Base-by-base conservation (phyloP, 1,140 invertebrate genomes). In the Ctenoplectra terminalis region DNA sequence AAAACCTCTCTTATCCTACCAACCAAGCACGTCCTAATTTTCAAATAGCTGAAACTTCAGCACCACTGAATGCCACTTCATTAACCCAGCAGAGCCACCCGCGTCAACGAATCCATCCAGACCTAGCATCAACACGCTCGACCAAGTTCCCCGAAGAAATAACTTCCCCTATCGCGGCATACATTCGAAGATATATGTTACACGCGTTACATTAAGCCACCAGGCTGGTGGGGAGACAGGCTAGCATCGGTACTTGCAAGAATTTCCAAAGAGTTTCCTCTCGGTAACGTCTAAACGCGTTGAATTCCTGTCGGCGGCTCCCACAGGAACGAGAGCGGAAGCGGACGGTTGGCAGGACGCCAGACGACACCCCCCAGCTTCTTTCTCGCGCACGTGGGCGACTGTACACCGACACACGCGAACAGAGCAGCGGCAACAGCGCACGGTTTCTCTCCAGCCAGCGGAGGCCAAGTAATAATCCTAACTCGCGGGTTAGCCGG, bases 401-500 rank as follows among this genome's bases (percentile, higher is more conserved):
- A 46, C 15, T 29, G 29, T 46, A 54, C 52, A 11, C 31, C 37
- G 31, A 31, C 40, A 61, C 54, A 46, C 40, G 23, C 60, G n/a
- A 50, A 29, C 15, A 5, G 17, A 37, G 46, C n/a, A 37, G 23
- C 34, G 5, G 1, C 1, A 20, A 34, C 46, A 26, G 29, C 23
- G 61, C 37, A n/a, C 37, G 20, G 73, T 79, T 34, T 63, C 74
- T 88, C 90, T 90, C 87, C 78, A 75, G 81, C 82, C 72, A 34
- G 34, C 73, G 60, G 73, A 52, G 67, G 61, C 79, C 88, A 84
- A 91, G 91, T 91, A 93, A 93, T 93, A 93, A 93, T 92, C 91
- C 92, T 91, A 92, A 93, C 92, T 93, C 90, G 90, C 91, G 87
- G 89, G 88, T 92, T 91, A 93, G 92, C 89, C 73, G 83, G 82